Evolutionary conservation across 2,888 invertebrate genomes (phyloP), one percentile per base, ranked within the genome.

Genomic region (Cheilosia vernalis): DNA sequence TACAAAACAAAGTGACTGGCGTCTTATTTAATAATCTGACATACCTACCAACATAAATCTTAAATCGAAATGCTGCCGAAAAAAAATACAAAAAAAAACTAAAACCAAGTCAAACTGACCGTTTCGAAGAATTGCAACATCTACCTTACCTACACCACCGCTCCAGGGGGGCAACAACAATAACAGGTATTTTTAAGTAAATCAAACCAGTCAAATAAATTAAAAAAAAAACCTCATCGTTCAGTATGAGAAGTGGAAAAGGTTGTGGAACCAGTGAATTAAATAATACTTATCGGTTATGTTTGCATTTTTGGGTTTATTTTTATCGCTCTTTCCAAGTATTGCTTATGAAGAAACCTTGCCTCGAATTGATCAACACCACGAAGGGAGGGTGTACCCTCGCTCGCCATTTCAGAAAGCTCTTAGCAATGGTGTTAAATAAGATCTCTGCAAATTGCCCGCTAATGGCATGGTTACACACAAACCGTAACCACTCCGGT

Each of bases 131-230:
- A 69, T 84, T 84, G 69, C 83, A 84, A 79, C 79, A 81, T 44
- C 27, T 5, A 33, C 30, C 53, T 17, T 17, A 44, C 44, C 51
- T 42, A 9, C 55, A 40, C 4, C 19, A 51, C 64, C 42, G 60
- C 60, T 9, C 15, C 58, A 42, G 66, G 21, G 21, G n/a, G 15
- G 19, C 27, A 51, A 33, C 69, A 51, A 19, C 37, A 64, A 17
- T 76, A 83, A 74, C 79, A 69, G 73, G 79, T 74, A 84, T 79
- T 69, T 84, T 47, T 37, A 64, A 73, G 63, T 37, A 55, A 84
- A 53, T 73, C 64, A 84, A 74, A 73, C 73, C 56, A 64, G 79
- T 84, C 79, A 67, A 67, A 84, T 74, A 70, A 79, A 84, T 79
- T 73, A 79, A 63, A 58, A 79, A 63, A 58, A 61, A 78, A 78